A percentile compares a stretch with the other conserved stretches of the same genome.
phyloP scores from a whole-genome alignment of 1,140 invertebrate genomes.

The Cotesia chilonis region DNA sequence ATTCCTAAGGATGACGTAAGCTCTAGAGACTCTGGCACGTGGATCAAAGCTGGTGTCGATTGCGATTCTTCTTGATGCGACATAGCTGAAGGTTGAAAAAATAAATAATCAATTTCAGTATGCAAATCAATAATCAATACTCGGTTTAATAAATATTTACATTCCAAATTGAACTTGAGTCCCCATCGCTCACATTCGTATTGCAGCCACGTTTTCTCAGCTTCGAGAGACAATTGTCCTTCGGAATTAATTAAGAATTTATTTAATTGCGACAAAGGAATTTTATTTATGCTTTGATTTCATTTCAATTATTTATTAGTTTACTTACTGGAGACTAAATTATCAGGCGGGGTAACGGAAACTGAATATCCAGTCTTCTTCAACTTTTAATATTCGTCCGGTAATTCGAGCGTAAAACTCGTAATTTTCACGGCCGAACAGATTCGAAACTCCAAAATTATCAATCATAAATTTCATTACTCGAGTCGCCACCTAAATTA shows the following conservation, averaged over 20 bases:
- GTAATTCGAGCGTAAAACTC: conserved; percentile 96
- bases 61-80: conserved; percentile 82
- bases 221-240: conserved; percentile 86
- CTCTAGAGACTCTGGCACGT: conserved; percentile 69
- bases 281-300: conserved; percentile 3
- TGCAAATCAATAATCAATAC: conserved; percentile 17
- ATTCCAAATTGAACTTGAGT: conserved; percentile 80
- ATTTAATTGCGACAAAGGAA: conserved; percentile 14
- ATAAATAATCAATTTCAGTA: conserved; percentile 2
- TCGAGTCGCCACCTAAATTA: conserved; percentile 82
- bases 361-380: conserved; percentile 94
- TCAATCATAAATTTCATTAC: conserved; percentile 97
- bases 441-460: conserved; percentile 93
- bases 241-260: conserved; percentile 37
- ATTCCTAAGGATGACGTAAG: conserved; percentile 74
- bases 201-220: conserved; percentile 87
- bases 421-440: conserved; percentile 96
- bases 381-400: conserved; percentile 89
- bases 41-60: conserved; percentile 81
- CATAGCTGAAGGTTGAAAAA: conserved; percentile 63
- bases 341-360: conserved; percentile 90
- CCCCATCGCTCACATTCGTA: conserved; percentile 88
- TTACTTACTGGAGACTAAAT: conserved; percentile 77
- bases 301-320: conserved; percentile 19
- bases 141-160: conserved; percentile 67